Evolutionary conservation across 2,113 vertebrate species (phyloP).

Genomic region (Galeopterus variegatus): DNA sequence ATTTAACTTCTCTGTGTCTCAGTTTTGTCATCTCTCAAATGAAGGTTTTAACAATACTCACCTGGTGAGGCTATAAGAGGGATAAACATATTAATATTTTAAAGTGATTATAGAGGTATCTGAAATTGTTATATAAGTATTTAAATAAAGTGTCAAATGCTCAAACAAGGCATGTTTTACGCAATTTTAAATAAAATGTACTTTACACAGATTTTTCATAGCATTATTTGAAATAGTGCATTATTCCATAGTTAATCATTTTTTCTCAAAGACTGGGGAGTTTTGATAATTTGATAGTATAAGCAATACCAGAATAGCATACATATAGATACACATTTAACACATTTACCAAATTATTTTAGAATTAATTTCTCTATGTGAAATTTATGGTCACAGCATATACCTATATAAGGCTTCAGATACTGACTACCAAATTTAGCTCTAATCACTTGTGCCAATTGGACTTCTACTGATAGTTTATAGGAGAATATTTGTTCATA

Average conservation of each 20-base stretch:
- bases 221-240: not conserved
- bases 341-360: not conserved
- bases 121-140: not conserved
- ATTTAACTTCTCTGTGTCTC: not conserved
- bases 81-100: not conserved
- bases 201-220: not conserved
- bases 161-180: not conserved
- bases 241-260: not conserved
- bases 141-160: not conserved
- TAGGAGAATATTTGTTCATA: not conserved
- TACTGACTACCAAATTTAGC: not conserved
- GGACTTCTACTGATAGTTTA: not conserved
- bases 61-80: accelerated
- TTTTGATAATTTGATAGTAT: not conserved
- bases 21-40: not conserved
- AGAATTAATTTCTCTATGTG: not conserved
- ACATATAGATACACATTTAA: not conserved
- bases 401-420: not conserved
- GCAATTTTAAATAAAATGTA: not conserved
- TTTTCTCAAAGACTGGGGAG: not conserved
- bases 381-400: not conserved
- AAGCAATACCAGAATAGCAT: not conserved
- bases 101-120: not conserved
- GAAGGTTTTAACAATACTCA: not conserved
- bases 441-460: too few relatives aligned